Conservation (phyloP, 2,888 invertebrate species). For the Vanessa cardui region DNA sequence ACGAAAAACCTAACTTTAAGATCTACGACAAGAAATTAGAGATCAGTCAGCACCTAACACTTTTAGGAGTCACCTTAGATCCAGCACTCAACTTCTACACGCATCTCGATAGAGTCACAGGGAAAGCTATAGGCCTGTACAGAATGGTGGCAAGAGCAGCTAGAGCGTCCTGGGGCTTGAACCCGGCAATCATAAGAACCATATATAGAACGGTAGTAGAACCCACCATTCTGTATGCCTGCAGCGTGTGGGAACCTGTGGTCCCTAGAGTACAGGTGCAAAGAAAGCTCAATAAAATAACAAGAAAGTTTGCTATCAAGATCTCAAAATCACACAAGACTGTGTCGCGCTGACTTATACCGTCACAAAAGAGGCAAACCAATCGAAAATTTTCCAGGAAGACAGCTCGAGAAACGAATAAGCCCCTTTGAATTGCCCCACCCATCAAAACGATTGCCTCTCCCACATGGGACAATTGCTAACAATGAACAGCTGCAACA, state of each 20-base stretch:
- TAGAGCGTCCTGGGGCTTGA: neutral
- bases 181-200: neutral
- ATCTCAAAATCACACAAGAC: neutral
- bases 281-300: neutral
- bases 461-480: no score
- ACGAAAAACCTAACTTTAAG: conserved; percentile 9
- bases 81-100: no score
- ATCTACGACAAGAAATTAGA: neutral
- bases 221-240: neutral
- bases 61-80: no score
- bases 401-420: no score
- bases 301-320: neutral
- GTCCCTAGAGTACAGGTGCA: neutral
- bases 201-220: neutral
- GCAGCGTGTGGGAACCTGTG: neutral
- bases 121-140: no score
- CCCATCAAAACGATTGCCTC: no score
- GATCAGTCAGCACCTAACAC: no score
- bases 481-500: no score
- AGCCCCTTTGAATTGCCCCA: no score
- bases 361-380: neutral
- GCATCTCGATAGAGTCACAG: no score
- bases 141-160: neutral
- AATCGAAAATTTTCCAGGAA: neutral
- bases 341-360: neutral